These are phyloP conservation scores for Xiphydria camelus DNA, from an alignment of 2,888 invertebrate genomes.

Conservation along the genomic window DNA sequence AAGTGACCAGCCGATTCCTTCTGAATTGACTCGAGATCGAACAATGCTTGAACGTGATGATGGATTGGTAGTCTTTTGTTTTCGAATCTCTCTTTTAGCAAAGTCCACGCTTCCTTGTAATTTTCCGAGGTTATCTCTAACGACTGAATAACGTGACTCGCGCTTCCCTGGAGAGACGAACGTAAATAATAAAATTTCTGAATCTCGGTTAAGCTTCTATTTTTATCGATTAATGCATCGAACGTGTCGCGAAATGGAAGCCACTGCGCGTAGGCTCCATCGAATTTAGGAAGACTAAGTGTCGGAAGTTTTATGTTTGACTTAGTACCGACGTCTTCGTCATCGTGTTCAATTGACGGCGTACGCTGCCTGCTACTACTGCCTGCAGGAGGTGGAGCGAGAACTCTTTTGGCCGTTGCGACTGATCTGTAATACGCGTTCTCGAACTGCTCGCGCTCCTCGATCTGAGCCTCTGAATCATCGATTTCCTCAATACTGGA, in stretches of 20 bases:
- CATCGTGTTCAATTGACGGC: not conserved
- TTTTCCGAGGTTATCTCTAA: slow-evolving; percentile 20
- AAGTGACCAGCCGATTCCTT: slow-evolving; percentile 13
- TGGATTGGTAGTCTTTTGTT: slow-evolving; percentile 18
- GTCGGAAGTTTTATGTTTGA: slow-evolving; percentile 12
- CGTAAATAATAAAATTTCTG: slow-evolving; percentile 26
- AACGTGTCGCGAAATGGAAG: slow-evolving; percentile 22
- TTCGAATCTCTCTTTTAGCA: slow-evolving; percentile 20
- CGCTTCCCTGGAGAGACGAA: slow-evolving; percentile 16
- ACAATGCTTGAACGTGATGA: slow-evolving; percentile 19
- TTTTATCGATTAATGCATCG: slow-evolving; percentile 20
- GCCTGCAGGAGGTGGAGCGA: slow-evolving; percentile 9
- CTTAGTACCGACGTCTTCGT: not conserved
- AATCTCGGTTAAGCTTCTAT: slow-evolving; percentile 10
- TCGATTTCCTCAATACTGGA: slow-evolving; percentile 9
- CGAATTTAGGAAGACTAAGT: slow-evolving; percentile 21
- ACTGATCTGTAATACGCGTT: slow-evolving; percentile 9
- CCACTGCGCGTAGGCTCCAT: slow-evolving; percentile 24
- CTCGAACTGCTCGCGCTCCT: slow-evolving; percentile 11
- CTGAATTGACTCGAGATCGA: slow-evolving; percentile 8
- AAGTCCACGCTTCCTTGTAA: slow-evolving; percentile 20
- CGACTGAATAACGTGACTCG: slow-evolving; percentile 18
- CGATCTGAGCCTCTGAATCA: slow-evolving; percentile 5
- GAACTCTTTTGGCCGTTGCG: slow-evolving; percentile 8
- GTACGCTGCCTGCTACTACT: not conserved